A percentile compares a stretch with the other conserved stretches of the same genome.
Conservation (phyloP, 2,888 invertebrate genomes). For the Zygogramma bicolorata region DNA sequence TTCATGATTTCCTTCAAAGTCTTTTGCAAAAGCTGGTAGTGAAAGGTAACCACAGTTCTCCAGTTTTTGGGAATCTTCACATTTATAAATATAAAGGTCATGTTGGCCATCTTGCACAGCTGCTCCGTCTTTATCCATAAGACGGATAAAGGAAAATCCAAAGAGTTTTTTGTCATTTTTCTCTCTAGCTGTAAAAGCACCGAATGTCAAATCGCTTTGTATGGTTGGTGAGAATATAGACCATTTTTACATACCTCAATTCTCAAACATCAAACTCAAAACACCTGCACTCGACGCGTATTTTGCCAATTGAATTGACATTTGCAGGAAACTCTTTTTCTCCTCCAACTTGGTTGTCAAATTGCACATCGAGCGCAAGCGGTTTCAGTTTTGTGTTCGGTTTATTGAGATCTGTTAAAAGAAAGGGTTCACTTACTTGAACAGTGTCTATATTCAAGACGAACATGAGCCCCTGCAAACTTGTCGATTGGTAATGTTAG, state of each 20-base stretch:
- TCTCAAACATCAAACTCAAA: too few species aligned
- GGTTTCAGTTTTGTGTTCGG: too few species aligned
- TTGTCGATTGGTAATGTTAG: conserved; percentile 92
- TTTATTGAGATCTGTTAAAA: too few species aligned
- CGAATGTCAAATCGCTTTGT: too few species aligned
- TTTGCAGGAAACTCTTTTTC: too few species aligned
- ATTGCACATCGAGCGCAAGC: too few species aligned
- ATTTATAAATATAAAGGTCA: conserved; percentile 93
- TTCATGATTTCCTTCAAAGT: conserved; percentile 73
- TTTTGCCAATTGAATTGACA: too few species aligned
- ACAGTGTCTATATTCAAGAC: conserved; percentile 93
- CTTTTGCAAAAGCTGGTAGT: conserved; percentile 74
- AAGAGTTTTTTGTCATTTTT: conserved; percentile 92
- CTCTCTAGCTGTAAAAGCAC: conserved; percentile 77
- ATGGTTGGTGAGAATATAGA: too few species aligned
- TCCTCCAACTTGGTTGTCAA: too few species aligned
- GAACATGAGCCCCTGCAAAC: conserved; percentile 91
- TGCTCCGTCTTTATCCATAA: conserved; percentile 93
- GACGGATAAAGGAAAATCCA: conserved; percentile 89
- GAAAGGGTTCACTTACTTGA: conserved; percentile 93
- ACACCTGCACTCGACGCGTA: too few species aligned
- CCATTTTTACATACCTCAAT: too few species aligned
- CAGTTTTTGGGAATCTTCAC: conserved; percentile 83
- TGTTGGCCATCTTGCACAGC: conserved; percentile 90
- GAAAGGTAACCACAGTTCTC: conserved; percentile 76